Evolutionary conservation across 1,140 invertebrate genomes (phyloP), one percentile per base, ranked within the genome.

Genomic region (Aphaenogaster ashmeadi): DNA sequence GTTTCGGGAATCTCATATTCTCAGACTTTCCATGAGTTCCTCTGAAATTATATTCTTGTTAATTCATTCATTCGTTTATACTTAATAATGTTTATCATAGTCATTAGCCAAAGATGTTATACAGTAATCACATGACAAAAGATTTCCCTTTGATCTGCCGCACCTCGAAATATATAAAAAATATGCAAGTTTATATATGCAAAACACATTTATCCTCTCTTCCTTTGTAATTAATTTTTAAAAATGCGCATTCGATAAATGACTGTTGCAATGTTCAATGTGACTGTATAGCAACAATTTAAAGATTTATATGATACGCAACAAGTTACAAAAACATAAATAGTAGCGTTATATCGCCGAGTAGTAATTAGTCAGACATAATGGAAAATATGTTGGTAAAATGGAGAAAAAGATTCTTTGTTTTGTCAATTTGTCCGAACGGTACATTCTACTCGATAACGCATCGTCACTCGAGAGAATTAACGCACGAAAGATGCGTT

Each of bases 401-500:
- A 36, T 0, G 21, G 18, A 15, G 4, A 5, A 54, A 54, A 74
- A 2, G 5, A 56, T 38, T 44, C 33, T 77, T 8, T n/a, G 3
- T 58, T 78, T 78, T 38, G 36, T 36, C 13, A 18, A 41, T 52
- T 66, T 52, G 7, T 11, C 38, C 15, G 21, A 38, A 21, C 7
- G 13, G 6, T 33, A 41, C 3, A 18, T 27, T 41, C 47, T 81
- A 71, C 15, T 69, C 21, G 50, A 69, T 27, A 54, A 80, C n/a
- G 15, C 15, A 27, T 67, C 64, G 15, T 81, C 50, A 56, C 50
- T 71, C 36, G 44, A 69, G 21, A 21, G 33, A 36, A 81, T 71
- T 50, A 69, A 47, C 66, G 64, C 21, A 54, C 13, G 78, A 56
- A 56, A 79, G 41, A 81, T 33, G 15, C 50, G 15, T 72, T 58